Percentiles rank a stretch among this genome's conserved stretches.
phyloP scores from a whole-genome alignment of 2,797 vertebrate genomes.

The Premnoplex brunnescens region DNA sequence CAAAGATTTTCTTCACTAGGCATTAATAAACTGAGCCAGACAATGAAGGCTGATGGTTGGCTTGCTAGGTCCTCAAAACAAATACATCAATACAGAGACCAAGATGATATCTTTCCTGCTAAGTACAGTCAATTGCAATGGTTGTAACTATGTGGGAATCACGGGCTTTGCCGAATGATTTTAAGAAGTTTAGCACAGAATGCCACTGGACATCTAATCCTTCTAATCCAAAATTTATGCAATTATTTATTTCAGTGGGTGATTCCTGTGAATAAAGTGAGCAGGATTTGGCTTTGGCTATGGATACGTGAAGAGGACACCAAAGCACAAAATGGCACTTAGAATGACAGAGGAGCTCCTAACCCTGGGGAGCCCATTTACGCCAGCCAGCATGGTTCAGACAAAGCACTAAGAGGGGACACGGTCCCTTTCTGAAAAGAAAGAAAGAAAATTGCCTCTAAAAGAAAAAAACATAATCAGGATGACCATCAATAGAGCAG shows the following conservation, averaged over 20 bases:
- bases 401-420: conserved; percentile 21
- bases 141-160: not conserved
- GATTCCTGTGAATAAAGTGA: conserved; percentile 6
- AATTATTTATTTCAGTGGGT: conserved; percentile 45
- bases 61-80: not conserved
- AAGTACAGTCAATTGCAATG: not conserved
- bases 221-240: conserved; percentile 19
- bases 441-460: conserved; percentile 51
- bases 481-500: conserved; percentile 47
- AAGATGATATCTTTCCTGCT: not conserved
- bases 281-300: conserved; percentile 29
- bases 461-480: conserved; percentile 62
- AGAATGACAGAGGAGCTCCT: conserved; percentile 40
- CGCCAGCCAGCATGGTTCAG: not conserved
- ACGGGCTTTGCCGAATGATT: not conserved
- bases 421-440: conserved; percentile 39
- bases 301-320: conserved; percentile 51
- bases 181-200: not conserved
- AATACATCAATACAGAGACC: not conserved
- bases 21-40: not conserved
- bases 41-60: not conserved
- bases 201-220: conserved; percentile 29
- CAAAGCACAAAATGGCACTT: conserved; percentile 49
- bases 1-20: not conserved
- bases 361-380: conserved; percentile 55